Percentiles rank a stretch among this genome's conserved stretches.
phyloP scores from a whole-genome alignment of 2,888 invertebrate genomes.

The Papilio gigon region DNA sequence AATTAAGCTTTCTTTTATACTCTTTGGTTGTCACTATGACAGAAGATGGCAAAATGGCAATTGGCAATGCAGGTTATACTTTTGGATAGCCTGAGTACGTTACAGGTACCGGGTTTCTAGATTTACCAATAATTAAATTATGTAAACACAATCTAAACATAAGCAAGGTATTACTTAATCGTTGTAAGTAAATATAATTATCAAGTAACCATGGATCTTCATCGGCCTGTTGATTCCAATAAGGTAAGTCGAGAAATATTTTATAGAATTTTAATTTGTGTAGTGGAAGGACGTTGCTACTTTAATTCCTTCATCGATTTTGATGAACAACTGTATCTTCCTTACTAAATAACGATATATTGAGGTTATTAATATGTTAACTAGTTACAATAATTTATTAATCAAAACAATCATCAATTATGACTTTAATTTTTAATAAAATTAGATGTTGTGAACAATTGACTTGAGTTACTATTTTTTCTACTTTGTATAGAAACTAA shows the following conservation, averaged over 20 bases:
- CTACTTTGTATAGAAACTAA: no score
- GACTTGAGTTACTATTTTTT: no score
- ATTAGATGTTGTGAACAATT: no score
- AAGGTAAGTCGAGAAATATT: slow-evolving; percentile 59
- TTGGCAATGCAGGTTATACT: slow-evolving; percentile 39
- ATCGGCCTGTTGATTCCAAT: slow-evolving; percentile 75
- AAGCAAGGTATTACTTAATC: slow-evolving; percentile 28
- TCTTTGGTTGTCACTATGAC: slow-evolving; percentile 45
- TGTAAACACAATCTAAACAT: slow-evolving; percentile 45
- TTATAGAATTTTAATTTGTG: slow-evolving; percentile 23
- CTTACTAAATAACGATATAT: neutral
- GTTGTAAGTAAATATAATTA: slow-evolving; percentile 39
- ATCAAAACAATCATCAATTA: no score
- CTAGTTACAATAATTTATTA: neutral
- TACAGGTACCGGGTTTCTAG: slow-evolving; percentile 36
- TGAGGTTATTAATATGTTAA: neutral
- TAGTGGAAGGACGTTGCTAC: neutral
- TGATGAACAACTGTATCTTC: neutral
- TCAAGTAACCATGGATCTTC: slow-evolving; percentile 70
- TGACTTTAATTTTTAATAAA: no score
- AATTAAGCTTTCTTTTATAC: neutral
- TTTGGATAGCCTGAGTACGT: slow-evolving; percentile 37
- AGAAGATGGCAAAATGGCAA: slow-evolving; percentile 44
- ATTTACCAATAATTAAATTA: slow-evolving; percentile 46
- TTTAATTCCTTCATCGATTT: neutral